Evolutionary conservation across 37 sponge, comb jelly and placozoan species (phyloP), one percentile per base, ranked within the genome.

Genomic region (Cladorhizidae sp.): DNA sequence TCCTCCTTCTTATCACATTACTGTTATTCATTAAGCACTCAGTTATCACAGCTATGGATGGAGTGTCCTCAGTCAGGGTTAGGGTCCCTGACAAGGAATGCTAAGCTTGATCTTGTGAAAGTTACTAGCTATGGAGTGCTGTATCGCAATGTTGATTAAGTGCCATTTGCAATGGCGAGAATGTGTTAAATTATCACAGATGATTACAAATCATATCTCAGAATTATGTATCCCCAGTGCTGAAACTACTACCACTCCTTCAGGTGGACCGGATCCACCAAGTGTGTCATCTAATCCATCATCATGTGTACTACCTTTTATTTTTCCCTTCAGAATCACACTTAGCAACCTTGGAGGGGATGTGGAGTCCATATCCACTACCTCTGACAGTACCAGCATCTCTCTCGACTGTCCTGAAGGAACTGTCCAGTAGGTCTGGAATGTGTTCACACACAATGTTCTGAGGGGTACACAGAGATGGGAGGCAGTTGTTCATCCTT

Each of bases 161-260:
- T 58, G 76, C 76, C 17, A 8, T 41, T 22, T 78, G 70, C 80
- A 80, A 80, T 52, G 57, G 26, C 9, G 64, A 26, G 23, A 17
- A 18, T 54, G 55, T 54, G 12, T 54, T 54, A 54, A 17, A 12
- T 17, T 17, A 20, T 17, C 55, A 20, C n/a, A n/a, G n/a, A n/a
- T n/a, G n/a, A 17, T 20, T 17, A 20, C 55, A 54, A 54, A 17
- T 20, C 55, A 12, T 17, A 54, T 54, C 17, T 17, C 55, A 54
- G 17, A 20, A 20, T 17, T 21, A 6, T 69, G 55, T 54, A n/a
- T n/a, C n/a, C n/a, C n/a, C n/a, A n/a, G n/a, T n/a, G n/a, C n/a
- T n/a, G n/a, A n/a, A n/a, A n/a, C n/a, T n/a, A n/a, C n/a, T n/a
- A n/a, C n/a, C n/a, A n/a, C n/a, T n/a, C n/a, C n/a, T n/a, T n/a